Percentiles rank a stretch among this genome's conserved stretches.
These are phyloP conservation scores for Pluvianellus socialis DNA, from an alignment of 2,113 vertebrate genomes.

Conservation along the genomic window DNA sequence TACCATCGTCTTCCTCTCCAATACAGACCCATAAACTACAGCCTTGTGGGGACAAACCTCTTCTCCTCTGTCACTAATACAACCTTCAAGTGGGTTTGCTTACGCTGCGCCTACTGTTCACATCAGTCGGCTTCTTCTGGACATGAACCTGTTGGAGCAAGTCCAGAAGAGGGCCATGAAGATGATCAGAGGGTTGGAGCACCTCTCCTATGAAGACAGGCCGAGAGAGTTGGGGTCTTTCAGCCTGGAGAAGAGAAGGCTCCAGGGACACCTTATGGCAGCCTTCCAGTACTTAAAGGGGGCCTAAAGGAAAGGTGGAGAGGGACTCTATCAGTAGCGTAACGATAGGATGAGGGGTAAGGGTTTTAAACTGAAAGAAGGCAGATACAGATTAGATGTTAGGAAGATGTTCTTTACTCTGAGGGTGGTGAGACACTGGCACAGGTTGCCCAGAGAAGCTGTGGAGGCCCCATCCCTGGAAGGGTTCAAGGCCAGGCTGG, in stretches of 20 bases:
- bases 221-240: neutral
- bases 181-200: neutral
- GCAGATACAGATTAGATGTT: neutral
- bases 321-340: neutral
- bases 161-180: neutral
- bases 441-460: neutral
- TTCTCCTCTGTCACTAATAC: neutral
- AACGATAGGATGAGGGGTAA: neutral
- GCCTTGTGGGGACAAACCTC: neutral
- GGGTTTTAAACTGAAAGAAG: neutral
- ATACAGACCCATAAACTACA: neutral
- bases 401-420: neutral
- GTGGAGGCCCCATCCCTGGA: neutral
- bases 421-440: neutral
- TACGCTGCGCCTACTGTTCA: neutral
- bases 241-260: neutral
- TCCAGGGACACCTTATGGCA: neutral
- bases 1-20: neutral
- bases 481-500: neutral
- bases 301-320: neutral
- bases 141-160: neutral
- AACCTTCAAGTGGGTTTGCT: neutral
- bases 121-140: neutral
- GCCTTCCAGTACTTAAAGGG: neutral
- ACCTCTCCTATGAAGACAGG: neutral